Evolutionary conservation across 2,797 vertebrate species (phyloP).

Genomic region (Iguana delicatissima): DNA sequence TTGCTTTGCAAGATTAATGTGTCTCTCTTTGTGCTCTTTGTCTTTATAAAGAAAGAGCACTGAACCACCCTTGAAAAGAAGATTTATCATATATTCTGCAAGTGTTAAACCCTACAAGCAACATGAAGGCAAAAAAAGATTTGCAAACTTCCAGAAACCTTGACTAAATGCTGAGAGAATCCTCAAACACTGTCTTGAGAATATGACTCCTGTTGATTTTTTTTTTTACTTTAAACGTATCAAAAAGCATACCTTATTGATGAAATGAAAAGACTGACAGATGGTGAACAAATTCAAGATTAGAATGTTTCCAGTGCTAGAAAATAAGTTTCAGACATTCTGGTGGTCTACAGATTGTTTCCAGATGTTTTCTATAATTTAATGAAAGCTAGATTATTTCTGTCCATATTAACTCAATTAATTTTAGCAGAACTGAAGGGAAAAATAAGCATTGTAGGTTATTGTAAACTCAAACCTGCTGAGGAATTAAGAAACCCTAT

Average conservation of each 20-base stretch:
- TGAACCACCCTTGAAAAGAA: background rate
- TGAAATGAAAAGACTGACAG: slow-evolving; percentile 62
- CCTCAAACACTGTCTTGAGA: slow-evolving; percentile 40
- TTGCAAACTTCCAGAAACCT: slow-evolving; percentile 44
- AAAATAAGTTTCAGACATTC: slow-evolving; percentile 70
- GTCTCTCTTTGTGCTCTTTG: background rate
- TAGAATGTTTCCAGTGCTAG: slow-evolving; percentile 64
- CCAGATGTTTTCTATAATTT: slow-evolving; percentile 67
- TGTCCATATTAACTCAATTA: slow-evolving; percentile 52
- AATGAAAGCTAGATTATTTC: slow-evolving; percentile 68
- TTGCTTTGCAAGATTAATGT: background rate
- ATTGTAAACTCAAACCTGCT: slow-evolving; percentile 66
- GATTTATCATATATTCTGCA: slow-evolving; percentile 30
- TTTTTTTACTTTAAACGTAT: slow-evolving; percentile 34
- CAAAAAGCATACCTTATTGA: slow-evolving; percentile 55
- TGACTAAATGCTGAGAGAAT: slow-evolving; percentile 45
- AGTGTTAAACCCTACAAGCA: slow-evolving; percentile 44
- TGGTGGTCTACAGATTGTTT: slow-evolving; percentile 67
- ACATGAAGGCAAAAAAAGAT: slow-evolving; percentile 38
- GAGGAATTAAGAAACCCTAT: slow-evolving; percentile 44
- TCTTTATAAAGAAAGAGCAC: background rate
- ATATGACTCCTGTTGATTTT: slow-evolving; percentile 53
- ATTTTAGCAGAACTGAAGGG: slow-evolving; percentile 54
- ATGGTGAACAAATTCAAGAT: slow-evolving; percentile 69
- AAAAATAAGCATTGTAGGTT: slow-evolving; percentile 54